Percentiles rank a stretch among this genome's conserved stretches.
Conservation (phyloP, 2,888 invertebrate species). For the Drosophila testacea region DNA sequence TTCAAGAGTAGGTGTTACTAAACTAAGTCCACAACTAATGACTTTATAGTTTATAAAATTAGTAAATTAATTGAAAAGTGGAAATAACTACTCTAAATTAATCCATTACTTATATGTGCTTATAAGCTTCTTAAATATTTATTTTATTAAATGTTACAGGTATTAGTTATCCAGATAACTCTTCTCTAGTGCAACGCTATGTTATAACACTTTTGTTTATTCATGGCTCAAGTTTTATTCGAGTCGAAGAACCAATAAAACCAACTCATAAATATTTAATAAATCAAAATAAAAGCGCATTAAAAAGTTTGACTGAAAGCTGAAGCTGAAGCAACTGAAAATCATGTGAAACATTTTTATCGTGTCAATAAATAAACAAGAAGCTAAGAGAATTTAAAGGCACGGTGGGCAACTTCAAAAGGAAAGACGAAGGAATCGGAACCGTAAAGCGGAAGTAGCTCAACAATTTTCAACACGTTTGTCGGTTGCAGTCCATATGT, state of each 20-base stretch:
- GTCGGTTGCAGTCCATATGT: constrained; percentile 32
- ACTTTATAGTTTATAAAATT: no score
- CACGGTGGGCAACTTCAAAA: constrained; percentile 60
- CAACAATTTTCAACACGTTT: constrained; percentile 78
- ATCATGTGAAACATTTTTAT: constrained; percentile 41
- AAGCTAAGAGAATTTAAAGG: constrained; percentile 49
- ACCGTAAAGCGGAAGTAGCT: constrained; percentile 68
- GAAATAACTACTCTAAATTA: no score
- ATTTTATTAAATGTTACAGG: no score
- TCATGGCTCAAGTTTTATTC: neutral
- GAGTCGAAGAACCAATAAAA: constrained; percentile 17
- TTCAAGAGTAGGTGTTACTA: no score
- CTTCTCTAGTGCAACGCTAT: neutral
- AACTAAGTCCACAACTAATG: no score
- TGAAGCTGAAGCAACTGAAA: constrained; percentile 33
- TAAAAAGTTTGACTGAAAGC: constrained; percentile 54
- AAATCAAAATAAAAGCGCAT: constrained; percentile 60
- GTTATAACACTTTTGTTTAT: neutral
- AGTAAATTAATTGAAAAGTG: no score
- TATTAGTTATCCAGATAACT: no score
- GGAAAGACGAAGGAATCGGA: constrained; percentile 26
- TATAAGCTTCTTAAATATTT: no score
- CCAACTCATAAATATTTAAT: constrained; percentile 62
- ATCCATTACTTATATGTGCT: no score
- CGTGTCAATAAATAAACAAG: constrained; percentile 61